Percentiles rank a stretch among this genome's conserved stretches.
Evolutionary conservation across 2,113 vertebrate genomes (phyloP).

Genomic region (Scomber colias): DNA sequence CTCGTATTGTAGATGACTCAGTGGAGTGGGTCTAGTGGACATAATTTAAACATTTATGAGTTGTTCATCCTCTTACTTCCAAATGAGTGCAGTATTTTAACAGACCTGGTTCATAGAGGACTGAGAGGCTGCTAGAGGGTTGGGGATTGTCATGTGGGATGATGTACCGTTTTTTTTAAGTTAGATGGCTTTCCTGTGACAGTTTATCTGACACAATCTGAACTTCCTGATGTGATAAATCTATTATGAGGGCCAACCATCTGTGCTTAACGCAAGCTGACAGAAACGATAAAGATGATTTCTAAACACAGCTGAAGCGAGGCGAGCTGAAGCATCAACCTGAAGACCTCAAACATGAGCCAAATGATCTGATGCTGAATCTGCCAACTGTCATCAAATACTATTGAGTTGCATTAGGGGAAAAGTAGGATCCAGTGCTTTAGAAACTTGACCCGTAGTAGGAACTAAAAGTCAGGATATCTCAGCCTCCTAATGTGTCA

Average conservation of each 20-base stretch:
- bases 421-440: too few relatives aligned
- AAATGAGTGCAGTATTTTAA: conserved; percentile 22
- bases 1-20: conserved; percentile 14
- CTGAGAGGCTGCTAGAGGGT: not conserved
- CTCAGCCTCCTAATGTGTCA: too few relatives aligned
- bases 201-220: conserved; percentile 36
- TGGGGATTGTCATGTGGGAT: not conserved
- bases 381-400: too few relatives aligned
- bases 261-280: conserved; percentile 14
- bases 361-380: not conserved
- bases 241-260: conserved; percentile 17
- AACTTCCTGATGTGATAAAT: conserved; percentile 16
- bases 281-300: not conserved
- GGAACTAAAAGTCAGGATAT: too few relatives aligned
- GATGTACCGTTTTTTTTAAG: conserved; percentile 12
- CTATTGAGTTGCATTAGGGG: too few relatives aligned
- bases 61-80: conserved; percentile 25
- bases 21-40: conserved; percentile 33
- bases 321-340: not conserved
- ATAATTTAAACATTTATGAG: conserved; percentile 43
- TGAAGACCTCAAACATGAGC: not conserved
- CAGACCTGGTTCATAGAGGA: not conserved
- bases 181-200: not conserved
- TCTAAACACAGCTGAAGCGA: not conserved
- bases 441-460: too few relatives aligned